phyloP scores from a whole-genome alignment of 1,140 invertebrate genomes.

The Apis florea region DNA sequence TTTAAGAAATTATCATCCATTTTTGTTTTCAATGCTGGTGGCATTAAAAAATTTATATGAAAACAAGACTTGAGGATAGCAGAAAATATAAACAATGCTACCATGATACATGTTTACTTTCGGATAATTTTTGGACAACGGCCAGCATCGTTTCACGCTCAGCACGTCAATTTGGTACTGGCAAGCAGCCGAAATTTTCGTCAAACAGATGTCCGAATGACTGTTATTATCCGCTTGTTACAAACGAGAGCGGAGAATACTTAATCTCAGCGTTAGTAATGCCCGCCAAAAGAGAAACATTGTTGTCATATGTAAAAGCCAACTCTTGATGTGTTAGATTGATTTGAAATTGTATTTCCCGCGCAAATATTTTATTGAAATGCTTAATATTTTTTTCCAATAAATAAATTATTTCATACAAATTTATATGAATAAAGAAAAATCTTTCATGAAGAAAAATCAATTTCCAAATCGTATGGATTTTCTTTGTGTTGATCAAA shows the following conservation, averaged over 20 bases:
- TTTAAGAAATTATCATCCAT: too few relatives aligned
- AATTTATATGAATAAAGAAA: not conserved
- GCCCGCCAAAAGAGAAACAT: conserved; percentile 31
- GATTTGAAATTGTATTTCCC: not conserved
- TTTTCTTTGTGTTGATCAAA: not conserved
- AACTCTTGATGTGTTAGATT: not conserved
- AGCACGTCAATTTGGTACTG: conserved; percentile 59
- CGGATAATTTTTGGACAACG: conserved; percentile 60
- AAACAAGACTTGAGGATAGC: conserved; percentile 25
- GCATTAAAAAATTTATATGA: conserved; percentile 18
- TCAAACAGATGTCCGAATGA: conserved; percentile 54
- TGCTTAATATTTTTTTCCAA: too few relatives aligned
- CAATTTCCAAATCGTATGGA: not conserved
- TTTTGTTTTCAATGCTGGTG: not conserved
- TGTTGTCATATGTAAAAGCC: conserved; percentile 56
- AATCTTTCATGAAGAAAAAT: not conserved
- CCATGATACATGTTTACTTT: conserved; percentile 62
- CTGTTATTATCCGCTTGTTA: conserved; percentile 50
- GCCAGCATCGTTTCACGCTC: conserved; percentile 54
- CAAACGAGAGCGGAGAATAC: conserved; percentile 51
- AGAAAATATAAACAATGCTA: conserved; percentile 45
- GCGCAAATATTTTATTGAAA: not conserved
- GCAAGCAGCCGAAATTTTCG: conserved; percentile 65
- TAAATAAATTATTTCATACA: not conserved
- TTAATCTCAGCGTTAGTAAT: conserved; percentile 17